These are phyloP conservation scores for Daboia siamensis DNA, from an alignment of 2,113 vertebrate genomes.

Conservation along the genomic window DNA sequence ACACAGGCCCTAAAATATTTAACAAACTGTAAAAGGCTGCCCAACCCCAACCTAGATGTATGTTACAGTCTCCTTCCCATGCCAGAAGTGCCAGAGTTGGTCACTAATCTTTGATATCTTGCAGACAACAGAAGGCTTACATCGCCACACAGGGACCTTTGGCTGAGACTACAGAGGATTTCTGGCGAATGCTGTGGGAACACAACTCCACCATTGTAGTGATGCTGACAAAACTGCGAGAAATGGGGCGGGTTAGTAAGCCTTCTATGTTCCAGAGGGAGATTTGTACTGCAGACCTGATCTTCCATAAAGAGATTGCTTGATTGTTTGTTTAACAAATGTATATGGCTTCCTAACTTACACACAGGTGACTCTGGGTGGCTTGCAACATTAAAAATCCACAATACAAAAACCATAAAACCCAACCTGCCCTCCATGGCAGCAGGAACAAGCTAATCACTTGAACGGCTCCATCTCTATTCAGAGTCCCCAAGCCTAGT, in stretches of 20 bases:
- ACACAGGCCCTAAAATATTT: neutral
- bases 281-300: neutral
- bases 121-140: constrained; percentile 95
- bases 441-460: neutral
- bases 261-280: neutral
- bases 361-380: neutral
- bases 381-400: neutral
- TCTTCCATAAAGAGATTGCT: neutral
- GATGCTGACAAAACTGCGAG: constrained; percentile 94
- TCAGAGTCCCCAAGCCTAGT: neutral
- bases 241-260: constrained; percentile 72
- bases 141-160: constrained; percentile 93
- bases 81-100: neutral
- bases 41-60: neutral
- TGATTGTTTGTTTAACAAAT: neutral
- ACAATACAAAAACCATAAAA: neutral
- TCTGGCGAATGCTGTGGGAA: constrained; percentile 99
- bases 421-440: neutral
- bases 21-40: neutral
- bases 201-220: constrained; percentile 97
- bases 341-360: neutral
- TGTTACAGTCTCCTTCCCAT: neutral
- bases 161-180: constrained; percentile 94
- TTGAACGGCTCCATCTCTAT: neutral
- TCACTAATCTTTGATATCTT: constrained; percentile 8